Conservation (phyloP, 2,113 vertebrate genomes). For the Stictonetta naevosa region DNA sequence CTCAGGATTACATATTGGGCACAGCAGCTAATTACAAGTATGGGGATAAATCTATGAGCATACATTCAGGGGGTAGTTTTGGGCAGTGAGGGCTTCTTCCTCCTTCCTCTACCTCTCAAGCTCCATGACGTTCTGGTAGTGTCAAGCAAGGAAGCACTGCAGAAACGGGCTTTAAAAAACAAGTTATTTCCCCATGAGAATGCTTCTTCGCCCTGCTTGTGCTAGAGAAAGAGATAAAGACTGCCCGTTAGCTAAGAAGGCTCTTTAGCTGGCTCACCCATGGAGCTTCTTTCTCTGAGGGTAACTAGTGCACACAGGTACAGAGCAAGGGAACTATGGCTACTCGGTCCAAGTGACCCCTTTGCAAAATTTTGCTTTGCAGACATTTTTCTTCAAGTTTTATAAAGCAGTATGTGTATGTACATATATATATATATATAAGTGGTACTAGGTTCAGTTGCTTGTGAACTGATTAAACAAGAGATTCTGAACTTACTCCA, state of each 20-base stretch:
- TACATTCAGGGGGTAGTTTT: background rate
- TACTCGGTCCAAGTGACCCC: accelerated
- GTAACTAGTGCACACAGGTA: background rate
- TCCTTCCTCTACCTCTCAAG: background rate
- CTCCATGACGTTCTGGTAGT: background rate
- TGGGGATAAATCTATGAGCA: background rate
- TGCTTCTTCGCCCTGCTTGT: background rate
- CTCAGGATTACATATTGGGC: background rate
- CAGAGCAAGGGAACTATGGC: background rate
- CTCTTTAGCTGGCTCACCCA: accelerated
- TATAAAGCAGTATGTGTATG: background rate
- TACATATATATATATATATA: background rate
- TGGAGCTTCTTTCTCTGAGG: background rate
- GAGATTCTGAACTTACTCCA: background rate
- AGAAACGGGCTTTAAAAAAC: background rate
- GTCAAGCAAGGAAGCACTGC: background rate
- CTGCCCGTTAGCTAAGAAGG: background rate
- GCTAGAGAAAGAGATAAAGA: background rate
- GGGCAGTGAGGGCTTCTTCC: background rate
- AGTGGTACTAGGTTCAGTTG: background rate
- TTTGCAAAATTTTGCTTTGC: background rate
- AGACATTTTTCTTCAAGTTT: background rate
- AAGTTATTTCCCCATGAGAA: background rate
- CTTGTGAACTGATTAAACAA: background rate
- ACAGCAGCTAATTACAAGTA: background rate